phyloP scores from a whole-genome alignment of 2,888 invertebrate species.

The Nemurella pictetii region DNA sequence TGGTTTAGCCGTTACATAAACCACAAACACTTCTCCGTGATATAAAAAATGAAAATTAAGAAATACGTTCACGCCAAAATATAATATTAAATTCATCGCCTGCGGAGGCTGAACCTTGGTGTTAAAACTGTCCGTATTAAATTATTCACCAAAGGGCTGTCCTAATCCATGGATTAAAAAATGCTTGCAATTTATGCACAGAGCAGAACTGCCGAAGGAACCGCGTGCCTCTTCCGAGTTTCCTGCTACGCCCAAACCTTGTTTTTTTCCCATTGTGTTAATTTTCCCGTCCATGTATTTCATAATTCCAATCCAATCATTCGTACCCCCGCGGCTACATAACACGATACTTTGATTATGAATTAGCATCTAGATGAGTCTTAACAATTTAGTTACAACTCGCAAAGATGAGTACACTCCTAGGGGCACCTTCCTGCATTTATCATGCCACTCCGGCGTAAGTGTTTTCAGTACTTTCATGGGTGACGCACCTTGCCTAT shows the following conservation, averaged over 20 bases:
- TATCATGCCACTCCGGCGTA: too few species aligned
- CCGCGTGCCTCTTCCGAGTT: neutral
- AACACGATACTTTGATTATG: constrained; percentile 2
- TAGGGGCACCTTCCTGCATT: too few species aligned
- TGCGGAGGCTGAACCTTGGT: neutral
- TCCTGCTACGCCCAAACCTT: neutral
- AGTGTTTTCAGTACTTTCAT: too few species aligned
- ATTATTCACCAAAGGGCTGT: neutral
- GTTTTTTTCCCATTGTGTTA: neutral
- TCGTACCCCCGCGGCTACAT: neutral
- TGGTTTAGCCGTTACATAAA: neutral
- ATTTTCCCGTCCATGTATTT: neutral
- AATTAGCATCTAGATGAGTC: constrained; percentile 10
- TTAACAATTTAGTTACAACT: neutral
- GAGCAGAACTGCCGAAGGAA: neutral
- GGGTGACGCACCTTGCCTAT: too few species aligned
- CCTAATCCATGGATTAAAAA: neutral
- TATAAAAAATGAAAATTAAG: neutral
- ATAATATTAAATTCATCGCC: neutral
- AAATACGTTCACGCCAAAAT: neutral
- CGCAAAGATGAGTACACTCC: neutral
- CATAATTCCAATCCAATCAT: constrained; percentile 9
- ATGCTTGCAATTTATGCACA: neutral
- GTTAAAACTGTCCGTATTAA: neutral
- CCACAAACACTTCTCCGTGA: neutral